These are phyloP conservation scores for Rhodinocichla rosea DNA, from an alignment of 2,113 vertebrate species.

Conservation along the genomic window DNA sequence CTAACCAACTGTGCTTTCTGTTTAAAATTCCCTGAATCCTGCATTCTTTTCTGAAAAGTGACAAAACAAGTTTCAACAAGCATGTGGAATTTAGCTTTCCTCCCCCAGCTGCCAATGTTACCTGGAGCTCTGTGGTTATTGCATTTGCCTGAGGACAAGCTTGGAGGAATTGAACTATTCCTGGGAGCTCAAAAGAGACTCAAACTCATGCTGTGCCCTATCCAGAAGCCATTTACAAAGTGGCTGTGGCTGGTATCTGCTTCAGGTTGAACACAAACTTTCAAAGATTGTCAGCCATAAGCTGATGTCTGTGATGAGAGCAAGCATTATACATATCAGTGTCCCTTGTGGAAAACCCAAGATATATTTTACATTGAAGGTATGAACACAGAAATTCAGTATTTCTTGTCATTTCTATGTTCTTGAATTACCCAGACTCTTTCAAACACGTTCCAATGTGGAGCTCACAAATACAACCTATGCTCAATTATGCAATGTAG, in stretches of 20 bases:
- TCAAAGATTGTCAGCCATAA: neutral
- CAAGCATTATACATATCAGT: too few species aligned
- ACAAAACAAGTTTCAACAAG: constrained; percentile 1
- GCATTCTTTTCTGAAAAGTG: neutral
- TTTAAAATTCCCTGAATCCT: neutral
- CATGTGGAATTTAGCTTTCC: neutral
- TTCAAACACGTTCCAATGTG: neutral
- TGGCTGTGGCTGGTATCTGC: neutral
- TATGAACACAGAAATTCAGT: neutral
- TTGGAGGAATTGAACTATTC: neutral
- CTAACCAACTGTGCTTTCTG: neutral
- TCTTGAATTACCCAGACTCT: neutral
- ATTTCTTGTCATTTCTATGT: neutral
- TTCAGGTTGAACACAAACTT: neutral
- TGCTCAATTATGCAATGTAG: neutral
- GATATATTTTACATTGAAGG: neutral
- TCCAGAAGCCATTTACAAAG: neutral
- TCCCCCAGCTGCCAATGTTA: neutral
- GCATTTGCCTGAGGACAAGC: neutral
- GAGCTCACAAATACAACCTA: neutral
- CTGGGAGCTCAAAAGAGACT: neutral
- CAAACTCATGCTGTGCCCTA: neutral
- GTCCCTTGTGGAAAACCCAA: neutral
- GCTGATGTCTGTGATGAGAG: neutral
- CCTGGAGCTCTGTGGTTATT: neutral